Base-by-base conservation (phyloP, 2,888 invertebrate species). In the Pyrocoelia pectoralis region DNA sequence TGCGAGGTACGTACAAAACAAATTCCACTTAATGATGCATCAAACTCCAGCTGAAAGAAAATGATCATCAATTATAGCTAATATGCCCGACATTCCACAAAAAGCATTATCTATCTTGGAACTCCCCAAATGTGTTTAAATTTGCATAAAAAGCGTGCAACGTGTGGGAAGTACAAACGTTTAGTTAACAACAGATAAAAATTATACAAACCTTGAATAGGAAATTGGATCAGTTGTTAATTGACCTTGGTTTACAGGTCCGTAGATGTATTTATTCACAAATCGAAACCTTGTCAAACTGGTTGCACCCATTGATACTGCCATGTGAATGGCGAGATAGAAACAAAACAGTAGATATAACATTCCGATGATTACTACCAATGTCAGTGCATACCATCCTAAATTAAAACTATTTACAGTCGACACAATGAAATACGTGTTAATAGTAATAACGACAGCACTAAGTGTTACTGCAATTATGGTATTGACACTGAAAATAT, bases 311-410 rank as follows among this genome's bases (percentile, higher is more conserved):
- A 90, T 89, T 61, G 85, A 86, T 49, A 89, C 84, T 49, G 85
- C 82, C 86, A 90, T 88, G 75, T 91, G 90, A 75, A 92, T 83
- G 67, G 90, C 87, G 75, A 94, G 83, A 79, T 94, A 94, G 8
- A 86, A 69, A 73, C 92, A 89, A 80, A 94, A 92, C 1, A 85
- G 67, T 43, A 94, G 78, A 81, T 95, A 95, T 24, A 88, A 75
- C 52, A 87, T 72, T 6, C 88, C 87, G 10, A 33, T 85, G 46
- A 91, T 72, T 15, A 84, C 80, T 50, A 85, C 82, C 61, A 85
- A 54, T 0, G 79, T 76, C 74, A 87, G 78, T 55, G 83, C 72
- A 41, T 77, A 81, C 76, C 83, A 83, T 29, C 80, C 69, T 12
- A 84, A 72, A 4, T 86, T 70, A 1, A 80, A 74, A 4, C 81